Base-by-base conservation (phyloP, 2,888 invertebrate species). In the Timandra comae region DNA sequence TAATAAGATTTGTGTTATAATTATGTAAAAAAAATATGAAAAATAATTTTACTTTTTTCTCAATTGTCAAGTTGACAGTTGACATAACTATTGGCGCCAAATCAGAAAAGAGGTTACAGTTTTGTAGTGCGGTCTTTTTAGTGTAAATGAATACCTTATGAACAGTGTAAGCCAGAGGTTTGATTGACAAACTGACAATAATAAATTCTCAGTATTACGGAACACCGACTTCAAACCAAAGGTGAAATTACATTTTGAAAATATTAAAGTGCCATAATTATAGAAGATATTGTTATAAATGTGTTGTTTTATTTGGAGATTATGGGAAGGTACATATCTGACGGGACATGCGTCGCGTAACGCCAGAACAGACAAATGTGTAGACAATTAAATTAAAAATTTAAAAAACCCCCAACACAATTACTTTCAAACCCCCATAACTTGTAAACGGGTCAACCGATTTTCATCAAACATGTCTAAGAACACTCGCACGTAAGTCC, bases 181-280 rank as follows among this genome's bases (percentile, higher is more conserved):
- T 41, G 35, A 21, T 33, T 32, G 20, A 20, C n/a, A 11, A 19
- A 30, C 41, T 35, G 48, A 49, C 48, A 49, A 49, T 48, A 48
- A 48, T 11, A 24, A 23, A 27, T 35, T 25, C 35, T 21, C 46
- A 49, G 49, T 49, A 49, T 43, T 49, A 46, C n/a, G n/a, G n/a
- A n/a, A n/a, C n/a, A n/a, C 27, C 20, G 29, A 41, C 43, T 49
- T 49, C 49, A 43, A 49, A 44, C 46, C 41, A 33, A 41, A 39
- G 36, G 33, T 42, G 38, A 24, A 39, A 41, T 5, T 21, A 43
- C 38, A 42, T 42, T 49, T 48, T 43, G 43, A 34, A 48, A 43
- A 42, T 42, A 43, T 35, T 41, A 46, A 48, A 46, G 49, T 49
- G 49, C 49, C 49, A 49, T 49, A 43, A 46, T 39, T 41, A 49